Evolutionary conservation across 2,113 vertebrate genomes (phyloP).

Genomic region (Setophaga coronata): DNA sequence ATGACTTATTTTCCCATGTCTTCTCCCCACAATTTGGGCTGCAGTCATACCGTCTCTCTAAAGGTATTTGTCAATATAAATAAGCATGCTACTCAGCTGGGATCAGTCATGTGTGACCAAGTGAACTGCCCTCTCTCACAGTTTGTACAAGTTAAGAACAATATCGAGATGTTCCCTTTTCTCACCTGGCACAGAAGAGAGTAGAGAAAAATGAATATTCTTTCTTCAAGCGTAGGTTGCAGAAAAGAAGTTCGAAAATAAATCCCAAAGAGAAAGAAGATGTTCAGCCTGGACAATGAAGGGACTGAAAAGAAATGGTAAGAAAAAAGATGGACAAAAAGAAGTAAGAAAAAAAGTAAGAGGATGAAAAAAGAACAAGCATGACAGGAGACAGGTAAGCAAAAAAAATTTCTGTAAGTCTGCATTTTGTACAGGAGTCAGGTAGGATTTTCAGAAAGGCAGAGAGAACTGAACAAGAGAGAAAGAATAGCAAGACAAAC

Average conservation of each 20-base stretch:
- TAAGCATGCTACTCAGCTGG: background rate
- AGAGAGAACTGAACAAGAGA: background rate
- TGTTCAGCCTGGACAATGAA: slow-evolving; percentile 25
- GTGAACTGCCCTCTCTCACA: background rate
- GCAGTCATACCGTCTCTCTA: background rate
- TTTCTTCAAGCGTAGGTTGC: slow-evolving; percentile 14
- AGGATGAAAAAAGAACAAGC: background rate
- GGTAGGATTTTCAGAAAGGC: background rate
- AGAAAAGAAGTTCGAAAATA: slow-evolving; percentile 38
- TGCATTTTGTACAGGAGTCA: background rate
- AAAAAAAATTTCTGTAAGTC: background rate
- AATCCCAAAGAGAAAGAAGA: slow-evolving; percentile 52
- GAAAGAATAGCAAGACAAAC: background rate
- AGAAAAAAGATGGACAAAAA: background rate
- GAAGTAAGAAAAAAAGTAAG: background rate
- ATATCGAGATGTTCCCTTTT: background rate
- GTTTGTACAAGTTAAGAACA: background rate
- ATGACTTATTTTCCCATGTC: background rate
- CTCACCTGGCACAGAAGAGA: slow-evolving; percentile 60
- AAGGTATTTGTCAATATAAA: background rate
- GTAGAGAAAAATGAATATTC: slow-evolving; percentile 25
- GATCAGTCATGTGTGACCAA: background rate
- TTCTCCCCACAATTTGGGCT: background rate
- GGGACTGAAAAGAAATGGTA: slow-evolving; percentile 18
- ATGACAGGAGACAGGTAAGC: background rate